Conservation (phyloP, 2,113 vertebrate species). For the Strigops habroptila region DNA sequence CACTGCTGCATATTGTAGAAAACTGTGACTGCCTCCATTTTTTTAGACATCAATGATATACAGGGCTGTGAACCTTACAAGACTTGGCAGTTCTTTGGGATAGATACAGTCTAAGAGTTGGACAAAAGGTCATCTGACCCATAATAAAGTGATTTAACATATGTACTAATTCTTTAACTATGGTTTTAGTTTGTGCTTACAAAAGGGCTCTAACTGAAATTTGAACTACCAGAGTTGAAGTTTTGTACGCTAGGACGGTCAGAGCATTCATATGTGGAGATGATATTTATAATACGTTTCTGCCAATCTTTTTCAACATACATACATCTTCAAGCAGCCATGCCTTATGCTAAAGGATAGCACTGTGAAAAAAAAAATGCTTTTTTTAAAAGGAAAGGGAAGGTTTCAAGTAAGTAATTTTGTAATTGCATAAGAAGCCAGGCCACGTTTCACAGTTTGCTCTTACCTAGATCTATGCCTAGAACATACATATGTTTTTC, state of each 20-base stretch:
- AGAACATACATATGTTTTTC: neutral
- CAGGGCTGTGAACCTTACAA: neutral
- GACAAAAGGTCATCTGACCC: neutral
- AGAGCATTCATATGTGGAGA: neutral
- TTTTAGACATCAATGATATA: neutral
- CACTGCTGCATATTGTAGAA: neutral
- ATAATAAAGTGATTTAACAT: neutral
- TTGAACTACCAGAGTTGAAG: neutral
- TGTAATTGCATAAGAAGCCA: neutral
- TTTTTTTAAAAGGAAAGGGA: neutral
- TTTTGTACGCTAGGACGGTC: neutral
- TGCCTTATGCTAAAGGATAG: neutral
- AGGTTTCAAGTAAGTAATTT: neutral
- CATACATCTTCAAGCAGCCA: neutral
- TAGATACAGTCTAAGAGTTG: neutral
- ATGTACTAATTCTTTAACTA: neutral
- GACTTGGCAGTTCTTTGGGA: neutral
- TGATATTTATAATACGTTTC: neutral
- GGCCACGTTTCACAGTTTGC: neutral
- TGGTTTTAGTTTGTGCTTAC: neutral
- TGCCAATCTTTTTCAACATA: neutral
- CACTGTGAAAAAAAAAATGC: fast-evolving
- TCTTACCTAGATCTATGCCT: neutral
- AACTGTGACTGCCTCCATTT: neutral
- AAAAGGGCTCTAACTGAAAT: neutral